Conservation (phyloP, 2,797 vertebrate species). For the Myiotriccus ornatus region DNA sequence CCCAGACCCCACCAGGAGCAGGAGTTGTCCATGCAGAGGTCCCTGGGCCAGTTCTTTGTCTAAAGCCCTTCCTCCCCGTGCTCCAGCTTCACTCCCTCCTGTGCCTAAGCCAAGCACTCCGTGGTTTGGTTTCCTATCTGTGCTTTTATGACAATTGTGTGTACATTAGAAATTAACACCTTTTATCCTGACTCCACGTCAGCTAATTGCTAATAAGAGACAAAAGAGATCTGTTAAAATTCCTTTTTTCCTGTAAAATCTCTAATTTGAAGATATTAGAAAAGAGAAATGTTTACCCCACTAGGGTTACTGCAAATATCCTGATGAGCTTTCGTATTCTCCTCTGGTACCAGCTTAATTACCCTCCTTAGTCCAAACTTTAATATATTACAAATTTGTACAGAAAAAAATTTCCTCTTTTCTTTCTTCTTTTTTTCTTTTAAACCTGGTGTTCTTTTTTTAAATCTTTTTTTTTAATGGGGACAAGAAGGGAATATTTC, state of each 20-base stretch:
- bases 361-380: constrained; percentile 23
- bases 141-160: not conserved
- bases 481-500: not conserved
- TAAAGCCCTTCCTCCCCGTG: not conserved
- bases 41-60: not conserved
- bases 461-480: not conserved
- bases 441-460: not conserved
- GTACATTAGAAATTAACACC: constrained; percentile 1
- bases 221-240: not conserved
- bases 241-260: constrained; percentile 26
- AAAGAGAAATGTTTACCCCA: constrained; percentile 51
- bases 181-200: not conserved
- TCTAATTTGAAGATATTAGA: constrained; percentile 50
- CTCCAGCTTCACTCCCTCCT: not conserved
- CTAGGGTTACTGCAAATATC: constrained; percentile 50
- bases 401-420: not conserved
- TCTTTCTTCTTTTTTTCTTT: not conserved
- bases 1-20: not conserved
- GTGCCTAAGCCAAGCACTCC: not conserved
- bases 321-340: constrained; percentile 42
- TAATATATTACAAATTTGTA: not conserved
- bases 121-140: not conserved
- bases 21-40: not conserved
- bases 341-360: constrained; percentile 36
- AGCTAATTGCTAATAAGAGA: constrained; percentile 42